Evolutionary conservation across 2,113 vertebrate genomes (phyloP), one percentile per base, ranked within the genome.

Genomic region (Orcinus orca): DNA sequence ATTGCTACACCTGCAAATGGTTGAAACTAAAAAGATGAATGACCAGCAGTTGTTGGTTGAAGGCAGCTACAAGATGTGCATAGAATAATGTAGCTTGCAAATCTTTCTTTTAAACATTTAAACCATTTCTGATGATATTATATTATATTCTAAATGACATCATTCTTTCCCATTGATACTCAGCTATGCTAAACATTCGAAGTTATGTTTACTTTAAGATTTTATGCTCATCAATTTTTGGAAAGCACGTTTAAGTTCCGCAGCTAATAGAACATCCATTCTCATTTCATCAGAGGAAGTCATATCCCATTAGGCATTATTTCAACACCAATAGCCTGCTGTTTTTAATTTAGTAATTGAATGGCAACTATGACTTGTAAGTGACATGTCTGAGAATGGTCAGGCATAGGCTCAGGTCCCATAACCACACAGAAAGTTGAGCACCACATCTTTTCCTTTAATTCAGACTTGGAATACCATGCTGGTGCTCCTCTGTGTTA

Each of bases 321-420:
- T 96, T 95, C 67, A 73, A 88, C 93, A 86, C 85, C 67, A 84
- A n/a, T 74, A 83, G 41, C 70, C 62, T 97, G 82, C 85, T 97
- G 85, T 91, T 97, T 91, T 89, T 94, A 88, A 94, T 97, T 89
- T 97, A 92, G 76, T 83, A 88, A 91, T 83, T 96, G 95, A 96
- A 82, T 92, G 80, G n/a, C 77, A 88, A 47, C 38, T 94, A 36
- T 92, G 62, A 79, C 68, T 92, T 93, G 71, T 33, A 95, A 94
- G 53, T 70, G 90, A 83, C 82, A 83, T 47, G 67, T 44, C 73
- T 74, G 58, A 70, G 53, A 93, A 93, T 36, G 29, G 77, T 68
- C 68, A 83, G 70, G 25, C n/a, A 29, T 20, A 83, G 71, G 50
- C 67, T 79, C 2, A 2, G 33, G 53, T 71, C 68, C 84, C 58